Base-by-base conservation (phyloP, 2,888 invertebrate species). In the Actias luna region DNA sequence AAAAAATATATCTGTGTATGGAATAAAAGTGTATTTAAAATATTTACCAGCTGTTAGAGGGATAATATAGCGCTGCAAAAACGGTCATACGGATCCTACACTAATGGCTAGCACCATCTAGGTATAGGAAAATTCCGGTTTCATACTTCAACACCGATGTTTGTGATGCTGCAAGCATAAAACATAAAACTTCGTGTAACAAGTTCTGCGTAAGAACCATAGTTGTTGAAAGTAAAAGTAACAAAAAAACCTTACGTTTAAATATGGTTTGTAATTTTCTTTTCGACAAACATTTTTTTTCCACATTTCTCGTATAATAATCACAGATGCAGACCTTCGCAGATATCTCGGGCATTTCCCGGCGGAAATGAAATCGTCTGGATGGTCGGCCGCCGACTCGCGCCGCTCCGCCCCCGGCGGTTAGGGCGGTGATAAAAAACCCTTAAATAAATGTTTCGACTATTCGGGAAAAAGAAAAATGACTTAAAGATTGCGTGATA, bases 361-460 rank as follows among this genome's bases (percentile, higher is more conserved):
- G 50, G 29, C 71, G 77, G 76, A 76, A 76, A 76, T 77, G 72
- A 75, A 76, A 77, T 71, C 70, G 67, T 65, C 62, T 59, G 62
- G 67, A 68, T 67, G 69, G 66, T 42, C 69, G 66, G 67, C 67
- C 67, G 67, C 69, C 64, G 18, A n/a, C 18, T 42, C 42, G 42
- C 65, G 64, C 65, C 67, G 64, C 71, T 67, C 67, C 72, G 65
- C 71, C 68, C 68, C 71, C 69, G 63, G 68, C 57, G 69, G 74
- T 71, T 64, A 65, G 29, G 46, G 67, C 68, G 55, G n/a, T 52
- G 42, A 59, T 42, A 65, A 67, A 64, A 72, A 72, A 70, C 63
- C 62, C 63, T 35, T 62, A 62, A 65, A 63, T 65, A 63, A 55
- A 59, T 14, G 62, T 64, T 65, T 55, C 57, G 57, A 61, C 61